Evolutionary conservation across 2,113 vertebrate genomes (phyloP).

Genomic region (Cyprinus carpio): DNA sequence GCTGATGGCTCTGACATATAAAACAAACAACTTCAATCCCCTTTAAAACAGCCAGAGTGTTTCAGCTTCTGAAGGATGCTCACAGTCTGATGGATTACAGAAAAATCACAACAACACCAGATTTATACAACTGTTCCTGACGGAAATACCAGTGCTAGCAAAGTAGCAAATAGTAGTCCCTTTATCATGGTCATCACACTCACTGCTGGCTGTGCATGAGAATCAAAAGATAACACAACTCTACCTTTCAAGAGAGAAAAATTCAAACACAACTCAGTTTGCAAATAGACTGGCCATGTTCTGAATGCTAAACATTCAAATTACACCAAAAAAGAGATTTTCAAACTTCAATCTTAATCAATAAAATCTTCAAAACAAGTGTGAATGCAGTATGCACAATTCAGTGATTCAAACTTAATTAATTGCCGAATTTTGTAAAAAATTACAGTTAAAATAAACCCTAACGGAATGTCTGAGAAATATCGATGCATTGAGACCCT

Average conservation of each 20-base stretch:
- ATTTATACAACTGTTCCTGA: neutral
- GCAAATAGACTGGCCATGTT: neutral
- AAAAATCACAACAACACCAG: neutral
- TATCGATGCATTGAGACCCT: neutral
- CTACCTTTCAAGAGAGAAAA: neutral
- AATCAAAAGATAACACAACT: neutral
- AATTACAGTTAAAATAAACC: neutral
- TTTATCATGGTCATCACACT: neutral
- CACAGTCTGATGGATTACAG: neutral
- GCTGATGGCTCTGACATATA: neutral
- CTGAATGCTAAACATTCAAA: too few relatives aligned
- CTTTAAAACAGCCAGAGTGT: conserved; percentile 5
- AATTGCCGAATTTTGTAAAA: neutral
- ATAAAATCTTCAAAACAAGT: too few relatives aligned
- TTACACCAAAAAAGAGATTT: too few relatives aligned
- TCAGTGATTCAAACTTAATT: neutral
- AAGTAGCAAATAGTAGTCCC: neutral
- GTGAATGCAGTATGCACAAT: too few relatives aligned
- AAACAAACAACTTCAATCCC: conserved; percentile 31
- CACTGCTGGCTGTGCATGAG: neutral
- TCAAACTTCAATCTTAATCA: conserved; percentile 58
- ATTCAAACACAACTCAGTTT: conserved; percentile 22
- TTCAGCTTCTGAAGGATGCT: conserved; percentile 4
- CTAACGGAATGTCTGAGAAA: conserved; percentile 47
- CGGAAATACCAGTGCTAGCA: conserved; percentile 31